Evolutionary conservation across 1,140 invertebrate species (phyloP).

Genomic region (Monochamus saltuarius): DNA sequence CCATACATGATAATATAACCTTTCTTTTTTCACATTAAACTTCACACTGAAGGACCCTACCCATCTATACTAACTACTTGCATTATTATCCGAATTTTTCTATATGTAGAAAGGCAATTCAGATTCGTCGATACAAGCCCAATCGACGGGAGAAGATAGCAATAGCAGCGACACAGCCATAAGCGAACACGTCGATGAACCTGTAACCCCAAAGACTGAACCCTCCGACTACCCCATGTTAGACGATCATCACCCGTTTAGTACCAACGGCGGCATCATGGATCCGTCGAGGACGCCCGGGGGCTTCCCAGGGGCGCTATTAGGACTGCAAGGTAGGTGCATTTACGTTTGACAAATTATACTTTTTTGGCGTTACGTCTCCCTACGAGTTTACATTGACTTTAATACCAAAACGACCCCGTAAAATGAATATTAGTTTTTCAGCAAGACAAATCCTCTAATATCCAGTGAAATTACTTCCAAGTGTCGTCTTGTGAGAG

Average conservation of each 20-base stretch:
- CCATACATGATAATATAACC: too few relatives aligned
- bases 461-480: too few relatives aligned
- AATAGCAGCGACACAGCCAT: constrained; percentile 69
- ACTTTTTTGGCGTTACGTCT: neutral
- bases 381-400: neutral
- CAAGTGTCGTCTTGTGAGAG: too few relatives aligned
- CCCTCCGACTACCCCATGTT: constrained; percentile 62
- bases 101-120: constrained; percentile 50
- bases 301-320: constrained; percentile 69
- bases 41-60: too few relatives aligned
- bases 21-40: too few relatives aligned
- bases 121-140: constrained; percentile 60
- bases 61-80: too few relatives aligned
- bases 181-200: constrained; percentile 61
- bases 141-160: constrained; percentile 77
- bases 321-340: constrained; percentile 68
- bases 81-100: neutral
- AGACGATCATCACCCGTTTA: constrained; percentile 65
- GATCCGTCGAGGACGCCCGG: constrained; percentile 65
- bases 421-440: constrained; percentile 1
- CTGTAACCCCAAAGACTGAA: constrained; percentile 60
- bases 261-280: constrained; percentile 66
- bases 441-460: constrained; percentile 6
- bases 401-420: neutral
- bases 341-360: neutral